phyloP scores from a whole-genome alignment of 2,797 vertebrate species.

The Pipistrellus nathusii region DNA sequence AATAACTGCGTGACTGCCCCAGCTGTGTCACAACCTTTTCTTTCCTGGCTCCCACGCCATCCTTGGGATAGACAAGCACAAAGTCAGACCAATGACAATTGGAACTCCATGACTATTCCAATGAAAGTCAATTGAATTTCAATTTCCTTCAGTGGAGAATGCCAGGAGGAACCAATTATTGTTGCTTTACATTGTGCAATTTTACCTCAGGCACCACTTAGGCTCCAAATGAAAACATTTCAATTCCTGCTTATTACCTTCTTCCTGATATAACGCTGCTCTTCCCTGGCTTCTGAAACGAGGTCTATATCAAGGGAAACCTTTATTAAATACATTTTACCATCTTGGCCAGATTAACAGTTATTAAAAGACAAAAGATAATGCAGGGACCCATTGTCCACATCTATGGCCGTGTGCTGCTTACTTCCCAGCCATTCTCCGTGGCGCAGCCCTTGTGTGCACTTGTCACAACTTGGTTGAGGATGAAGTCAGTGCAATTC shows the following conservation, averaged over 20 bases:
- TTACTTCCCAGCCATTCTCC: conserved; percentile 67
- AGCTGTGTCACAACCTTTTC: conserved; percentile 40
- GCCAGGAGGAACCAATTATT: conserved; percentile 87
- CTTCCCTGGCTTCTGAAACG: conserved; percentile 53
- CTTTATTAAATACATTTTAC: conserved; percentile 69
- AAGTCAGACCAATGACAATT: conserved; percentile 87
- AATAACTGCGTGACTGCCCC: conserved; percentile 55
- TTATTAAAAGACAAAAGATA: conserved; percentile 68
- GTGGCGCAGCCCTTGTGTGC: conserved; percentile 44
- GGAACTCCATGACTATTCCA: conserved; percentile 80
- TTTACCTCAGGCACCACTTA: conserved; percentile 85
- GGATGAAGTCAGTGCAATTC: conserved; percentile 55
- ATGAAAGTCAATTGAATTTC: conserved; percentile 86
- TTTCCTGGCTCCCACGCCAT: conserved; percentile 69
- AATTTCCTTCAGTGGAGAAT: conserved; percentile 84
- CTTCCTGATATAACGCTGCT: conserved; percentile 65
- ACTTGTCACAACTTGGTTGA: conserved; percentile 63
- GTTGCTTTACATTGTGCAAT: conserved; percentile 80
- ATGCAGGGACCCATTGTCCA: conserved; percentile 58
- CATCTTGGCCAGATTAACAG: conserved; percentile 55
- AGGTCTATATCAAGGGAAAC: conserved; percentile 20
- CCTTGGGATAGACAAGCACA: conserved; percentile 75
- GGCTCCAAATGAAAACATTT: conserved; percentile 83
- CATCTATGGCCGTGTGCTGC: conserved; percentile 60
- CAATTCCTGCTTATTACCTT: conserved; percentile 79